Evolutionary conservation across 2,888 invertebrate genomes (phyloP).

Genomic region (Melinaea menophilus): DNA sequence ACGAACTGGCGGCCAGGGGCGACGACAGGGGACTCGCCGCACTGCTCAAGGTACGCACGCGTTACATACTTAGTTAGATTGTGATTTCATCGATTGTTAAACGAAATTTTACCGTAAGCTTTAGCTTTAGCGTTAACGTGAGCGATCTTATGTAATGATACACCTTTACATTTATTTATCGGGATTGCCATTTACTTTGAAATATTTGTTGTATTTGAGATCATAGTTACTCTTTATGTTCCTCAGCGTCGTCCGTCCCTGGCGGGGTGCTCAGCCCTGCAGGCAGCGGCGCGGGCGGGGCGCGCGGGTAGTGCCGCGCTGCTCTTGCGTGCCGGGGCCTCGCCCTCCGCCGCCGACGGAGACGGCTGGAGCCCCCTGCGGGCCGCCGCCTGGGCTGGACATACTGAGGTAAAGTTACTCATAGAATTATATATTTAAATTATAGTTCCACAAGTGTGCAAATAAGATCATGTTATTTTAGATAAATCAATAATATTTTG

Average conservation of each 20-base stretch:
- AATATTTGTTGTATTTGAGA: too few relatives aligned
- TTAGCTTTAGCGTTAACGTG: too few relatives aligned
- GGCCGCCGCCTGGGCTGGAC: conserved; percentile 97
- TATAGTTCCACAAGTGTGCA: too few relatives aligned
- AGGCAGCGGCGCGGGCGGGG: conserved; percentile 90
- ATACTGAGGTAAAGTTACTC: conserved; percentile 81
- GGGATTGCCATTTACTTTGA: too few relatives aligned
- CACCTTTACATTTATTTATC: too few relatives aligned
- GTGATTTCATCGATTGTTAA: too few relatives aligned
- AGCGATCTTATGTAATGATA: too few relatives aligned
- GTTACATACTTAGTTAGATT: too few relatives aligned
- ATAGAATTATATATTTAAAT: not conserved
- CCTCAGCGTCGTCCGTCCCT: conserved; percentile 73
- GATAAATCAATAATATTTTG: too few relatives aligned
- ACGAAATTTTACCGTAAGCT: too few relatives aligned
- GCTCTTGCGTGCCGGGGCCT: conserved; percentile 83
- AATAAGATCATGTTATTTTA: too few relatives aligned
- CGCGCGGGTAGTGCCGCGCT: conserved; percentile 85
- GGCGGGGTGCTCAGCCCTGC: conserved; percentile 90
- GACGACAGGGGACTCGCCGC: conserved; percentile 82
- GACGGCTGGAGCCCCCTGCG: conserved; percentile 95
- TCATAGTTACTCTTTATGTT: too few relatives aligned
- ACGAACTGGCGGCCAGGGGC: conserved; percentile 86
- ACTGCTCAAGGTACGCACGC: conserved; percentile 75
- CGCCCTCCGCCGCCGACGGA: conserved; percentile 89